A percentile compares a stretch with the other conserved stretches of the same genome.
Evolutionary conservation across 2,113 vertebrate genomes (phyloP).

Genomic region (Phainopepla nitens): DNA sequence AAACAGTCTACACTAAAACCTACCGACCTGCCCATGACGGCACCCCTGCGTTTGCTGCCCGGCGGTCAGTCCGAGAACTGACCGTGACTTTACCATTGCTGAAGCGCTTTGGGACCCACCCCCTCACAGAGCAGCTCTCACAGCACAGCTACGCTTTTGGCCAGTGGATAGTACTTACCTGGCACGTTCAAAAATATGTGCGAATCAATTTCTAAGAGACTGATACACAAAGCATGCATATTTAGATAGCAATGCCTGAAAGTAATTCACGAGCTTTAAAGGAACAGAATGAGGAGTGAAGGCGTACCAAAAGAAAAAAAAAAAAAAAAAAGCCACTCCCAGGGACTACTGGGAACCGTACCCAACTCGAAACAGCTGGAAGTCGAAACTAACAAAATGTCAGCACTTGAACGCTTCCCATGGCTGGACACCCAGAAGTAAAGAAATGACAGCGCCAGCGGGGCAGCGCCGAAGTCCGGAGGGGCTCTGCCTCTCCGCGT

Average conservation of each 20-base stretch:
- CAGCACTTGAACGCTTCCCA: neutral
- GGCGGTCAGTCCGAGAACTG: accelerated
- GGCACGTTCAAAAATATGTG: accelerated
- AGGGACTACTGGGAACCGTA: neutral
- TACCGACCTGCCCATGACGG: accelerated
- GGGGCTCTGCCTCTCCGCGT: neutral
- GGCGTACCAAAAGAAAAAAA: too few relatives aligned
- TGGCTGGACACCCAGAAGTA: neutral
- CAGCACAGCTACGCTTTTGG: accelerated
- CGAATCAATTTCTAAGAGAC: neutral
- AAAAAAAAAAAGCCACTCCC: neutral
- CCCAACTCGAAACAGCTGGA: neutral
- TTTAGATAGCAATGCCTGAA: neutral
- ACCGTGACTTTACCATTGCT: accelerated
- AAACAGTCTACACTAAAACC: neutral
- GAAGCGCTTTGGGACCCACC: neutral
- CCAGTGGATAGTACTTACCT: accelerated
- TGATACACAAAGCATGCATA: accelerated
- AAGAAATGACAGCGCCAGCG: neutral
- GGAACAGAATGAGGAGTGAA: neutral
- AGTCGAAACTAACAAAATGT: neutral
- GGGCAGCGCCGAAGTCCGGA: neutral
- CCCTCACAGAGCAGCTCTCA: accelerated
- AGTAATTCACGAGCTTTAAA: accelerated
- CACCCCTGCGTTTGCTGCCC: neutral